Evolutionary conservation across 2,888 invertebrate species (phyloP).

Genomic region (Cyrtodaria siliqua): DNA sequence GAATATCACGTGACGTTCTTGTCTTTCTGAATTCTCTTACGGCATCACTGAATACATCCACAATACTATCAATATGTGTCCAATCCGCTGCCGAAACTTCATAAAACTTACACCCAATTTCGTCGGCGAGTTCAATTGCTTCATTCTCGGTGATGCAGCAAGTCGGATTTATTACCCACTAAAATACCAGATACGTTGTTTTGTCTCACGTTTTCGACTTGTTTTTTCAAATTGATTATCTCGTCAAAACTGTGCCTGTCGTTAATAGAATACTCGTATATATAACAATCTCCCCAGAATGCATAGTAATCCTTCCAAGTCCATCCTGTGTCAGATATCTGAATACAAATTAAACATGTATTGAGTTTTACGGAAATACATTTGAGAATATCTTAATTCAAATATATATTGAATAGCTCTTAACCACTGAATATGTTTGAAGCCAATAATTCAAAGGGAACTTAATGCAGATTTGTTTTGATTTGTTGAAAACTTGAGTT

Average conservation of each 20-base stretch:
- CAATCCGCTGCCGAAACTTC: constrained; percentile 85
- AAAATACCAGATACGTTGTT: constrained; percentile 74
- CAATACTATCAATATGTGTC: constrained; percentile 75
- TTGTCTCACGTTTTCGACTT: constrained; percentile 74
- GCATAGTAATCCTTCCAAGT: constrained; percentile 80
- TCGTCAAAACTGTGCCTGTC: constrained; percentile 80
- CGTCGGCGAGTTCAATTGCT: constrained; percentile 79
- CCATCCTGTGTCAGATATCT: constrained; percentile 14
- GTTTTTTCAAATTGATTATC: constrained; percentile 72
- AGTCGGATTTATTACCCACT: constrained; percentile 82
- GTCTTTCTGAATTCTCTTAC: constrained; percentile 78
- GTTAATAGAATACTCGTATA: constrained; percentile 83
- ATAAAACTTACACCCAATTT: constrained; percentile 81
- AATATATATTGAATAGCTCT: too few species aligned
- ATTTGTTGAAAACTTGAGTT: too few species aligned
- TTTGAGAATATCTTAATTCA: too few species aligned
- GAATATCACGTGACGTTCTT: constrained; percentile 70
- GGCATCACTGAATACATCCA: constrained; percentile 81
- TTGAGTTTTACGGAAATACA: too few species aligned
- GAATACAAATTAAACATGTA: too few species aligned
- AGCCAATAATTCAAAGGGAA: too few species aligned
- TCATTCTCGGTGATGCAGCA: constrained; percentile 80
- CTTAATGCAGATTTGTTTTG: too few species aligned
- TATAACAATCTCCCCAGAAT: constrained; percentile 82
- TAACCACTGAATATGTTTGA: too few species aligned